A percentile compares a stretch with the other conserved stretches of the same genome.
Evolutionary conservation across 2,888 invertebrate genomes (phyloP).

Genomic region (Oscheius sp.): DNA sequence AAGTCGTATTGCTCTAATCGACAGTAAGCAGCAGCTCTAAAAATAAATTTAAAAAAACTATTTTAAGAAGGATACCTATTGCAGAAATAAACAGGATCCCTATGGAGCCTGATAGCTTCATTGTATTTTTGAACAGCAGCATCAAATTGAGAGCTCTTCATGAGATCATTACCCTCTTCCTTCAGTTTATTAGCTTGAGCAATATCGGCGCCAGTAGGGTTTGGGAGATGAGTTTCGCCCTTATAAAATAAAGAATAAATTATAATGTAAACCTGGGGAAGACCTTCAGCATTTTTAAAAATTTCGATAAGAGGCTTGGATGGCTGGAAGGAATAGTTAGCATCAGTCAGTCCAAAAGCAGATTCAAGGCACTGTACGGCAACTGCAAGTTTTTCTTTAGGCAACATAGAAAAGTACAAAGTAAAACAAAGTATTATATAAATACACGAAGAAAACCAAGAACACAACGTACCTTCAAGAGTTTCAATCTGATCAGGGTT

Average conservation of each 20-base stretch:
- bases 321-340: constrained; percentile 71
- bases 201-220: constrained; percentile 71
- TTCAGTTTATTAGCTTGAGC: constrained; percentile 84
- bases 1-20: constrained; percentile 84
- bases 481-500: constrained; percentile 63
- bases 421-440: too few species aligned
- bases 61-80: constrained; percentile 76
- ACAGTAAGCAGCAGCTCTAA: constrained; percentile 89
- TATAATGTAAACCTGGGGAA: constrained; percentile 40
- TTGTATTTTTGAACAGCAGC: constrained; percentile 87
- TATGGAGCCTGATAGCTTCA: constrained; percentile 85
- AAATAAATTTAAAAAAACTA: background rate
- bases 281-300: constrained; percentile 71
- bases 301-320: constrained; percentile 73
- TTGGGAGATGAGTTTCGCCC: constrained; percentile 55
- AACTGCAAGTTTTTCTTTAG: constrained; percentile 74
- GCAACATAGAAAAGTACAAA: too few species aligned
- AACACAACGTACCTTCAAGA: constrained; percentile 55
- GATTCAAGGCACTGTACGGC: constrained; percentile 89
- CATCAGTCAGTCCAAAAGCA: constrained; percentile 80
- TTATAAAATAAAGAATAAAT: constrained; percentile 13
- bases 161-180: constrained; percentile 78
- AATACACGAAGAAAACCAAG: background rate
- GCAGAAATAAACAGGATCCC: constrained; percentile 93
- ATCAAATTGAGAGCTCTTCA: constrained; percentile 82